phyloP scores from a whole-genome alignment of 2,888 invertebrate species.

The Petrolisthes cinctipes region DNA sequence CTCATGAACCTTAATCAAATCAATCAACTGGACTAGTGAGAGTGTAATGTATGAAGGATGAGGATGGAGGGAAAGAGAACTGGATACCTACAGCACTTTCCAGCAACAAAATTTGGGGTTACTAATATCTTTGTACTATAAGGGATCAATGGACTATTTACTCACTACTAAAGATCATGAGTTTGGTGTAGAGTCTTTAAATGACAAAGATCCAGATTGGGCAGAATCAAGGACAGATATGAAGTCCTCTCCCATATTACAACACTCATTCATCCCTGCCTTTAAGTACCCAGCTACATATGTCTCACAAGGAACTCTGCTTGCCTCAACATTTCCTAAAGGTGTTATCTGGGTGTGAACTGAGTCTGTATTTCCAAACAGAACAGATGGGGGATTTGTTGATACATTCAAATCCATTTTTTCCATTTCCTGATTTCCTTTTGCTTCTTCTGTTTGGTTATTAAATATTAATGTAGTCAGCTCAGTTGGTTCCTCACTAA shows the following conservation, averaged over 20 bases:
- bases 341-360: background rate
- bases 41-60: too few relatives aligned
- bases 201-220: background rate
- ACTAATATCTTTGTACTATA: too few relatives aligned
- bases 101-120: too few relatives aligned
- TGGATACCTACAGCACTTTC: too few relatives aligned
- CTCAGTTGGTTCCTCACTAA: slow-evolving; percentile 14
- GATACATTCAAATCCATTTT: slow-evolving; percentile 8
- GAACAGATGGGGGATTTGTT: background rate
- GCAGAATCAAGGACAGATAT: slow-evolving; percentile 27
- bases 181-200: background rate
- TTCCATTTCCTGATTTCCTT: background rate
- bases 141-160: too few relatives aligned
- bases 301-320: slow-evolving; percentile 8
- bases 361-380: background rate
- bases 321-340: slow-evolving; percentile 13
- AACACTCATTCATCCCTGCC: slow-evolving; percentile 20
- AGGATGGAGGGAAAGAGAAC: too few relatives aligned
- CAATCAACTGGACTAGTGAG: too few relatives aligned
- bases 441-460: slow-evolving; percentile 5
- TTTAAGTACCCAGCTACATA: slow-evolving; percentile 17
- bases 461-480: slow-evolving; percentile 31
- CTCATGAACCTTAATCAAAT: too few relatives aligned
- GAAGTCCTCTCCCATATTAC: slow-evolving; percentile 35
- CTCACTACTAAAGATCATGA: background rate